Base-by-base conservation (phyloP, 2,888 invertebrate species). In the Sinhomidia bicolor region DNA sequence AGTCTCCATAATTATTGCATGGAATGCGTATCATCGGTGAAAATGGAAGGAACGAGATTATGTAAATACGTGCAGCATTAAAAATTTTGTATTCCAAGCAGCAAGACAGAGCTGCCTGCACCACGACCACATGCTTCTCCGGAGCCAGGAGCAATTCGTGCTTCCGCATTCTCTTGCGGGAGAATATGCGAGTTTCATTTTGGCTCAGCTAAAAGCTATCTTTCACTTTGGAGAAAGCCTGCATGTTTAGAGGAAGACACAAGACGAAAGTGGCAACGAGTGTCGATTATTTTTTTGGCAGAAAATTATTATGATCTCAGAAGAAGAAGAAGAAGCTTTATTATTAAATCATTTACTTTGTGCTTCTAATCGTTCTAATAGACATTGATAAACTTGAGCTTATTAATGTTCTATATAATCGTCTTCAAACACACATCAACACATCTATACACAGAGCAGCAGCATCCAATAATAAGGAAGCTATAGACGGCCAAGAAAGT, bases 161-260 rank as follows among this genome's bases (percentile, higher is more conserved):
- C 80, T 80, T 80, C 80, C 80, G 62, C 60, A 62, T 62, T 80
- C 44, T 80, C 14, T 62, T 9, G 0, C 0, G 17, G 65, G 36
- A 32, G 1, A 10, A 29, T 32, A n/a, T n/a, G n/a, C n/a, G n/a
- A 47, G 9, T 17, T 32, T n/a, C n/a, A n/a, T n/a, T 36, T 7
- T 17, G 36, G 36, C 36, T 36, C 6, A n/a, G 47, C 47, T 47
- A n/a, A n/a, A n/a, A n/a, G n/a, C n/a, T n/a, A n/a, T 4, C n/a
- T 47, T 47, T 47, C 47, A 47, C 14, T 47, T 47, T n/a, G 6
- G 36, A 36, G 36, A 36, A n/a, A 36, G 36, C 36, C 36, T 7
- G 7, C 36, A 36, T 36, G 36, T 7, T 36, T 36, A 5, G 36
- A 36, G 41, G 41, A 41, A 41, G 41, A 41, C 5, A 41, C 41